Base-by-base conservation (phyloP, 1,140 invertebrate genomes). In the Gryon sp. region DNA sequence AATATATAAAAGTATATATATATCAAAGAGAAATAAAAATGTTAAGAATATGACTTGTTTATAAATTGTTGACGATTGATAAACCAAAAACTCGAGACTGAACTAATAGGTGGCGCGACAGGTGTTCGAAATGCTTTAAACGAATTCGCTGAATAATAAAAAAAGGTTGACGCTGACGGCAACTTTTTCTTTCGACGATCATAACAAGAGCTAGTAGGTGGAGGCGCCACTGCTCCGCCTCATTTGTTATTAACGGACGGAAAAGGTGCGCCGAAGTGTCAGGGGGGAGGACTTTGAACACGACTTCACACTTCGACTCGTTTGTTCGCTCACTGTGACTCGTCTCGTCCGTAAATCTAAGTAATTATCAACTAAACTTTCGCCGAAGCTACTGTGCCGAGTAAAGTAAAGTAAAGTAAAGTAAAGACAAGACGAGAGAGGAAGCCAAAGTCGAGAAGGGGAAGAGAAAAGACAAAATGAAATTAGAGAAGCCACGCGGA, bases 281-380 rank as follows among this genome's bases (percentile, higher is more conserved):
- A 81, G 84, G 86, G 84, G n/a, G n/a, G n/a, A n/a, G n/a, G 84
- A 87, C 83, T 87, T 85, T 83, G 86, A 88, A 88, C 86, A 88
- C 86, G 86, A 88, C 83, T 88, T 88, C 85, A 88, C 86, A 88
- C 86, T 88, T 88, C 87, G 86, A 85, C 86, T 88, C 86, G 69
- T 78, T 77, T 70, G 50, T 69, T 78, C 77, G 57, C 76, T 74
- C 66, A 66, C 75, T 66, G 63, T 69, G 53, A 74, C n/a, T n/a
- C 68, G 72, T 77, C 79, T 81, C 81, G 69, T 81, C 77, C 80
- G 82, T 86, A 84, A 87, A 87, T 88, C 83, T 84, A 84, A 83
- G 84, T 88, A 88, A 88, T 88, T 88, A 88, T 85, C 85, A 84
- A 83, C 79, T 80, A 83, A 87, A 87, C 77, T 87, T 87, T 66